Conservation (phyloP, 2,797 vertebrate genomes). For the Antrozous pallidus region DNA sequence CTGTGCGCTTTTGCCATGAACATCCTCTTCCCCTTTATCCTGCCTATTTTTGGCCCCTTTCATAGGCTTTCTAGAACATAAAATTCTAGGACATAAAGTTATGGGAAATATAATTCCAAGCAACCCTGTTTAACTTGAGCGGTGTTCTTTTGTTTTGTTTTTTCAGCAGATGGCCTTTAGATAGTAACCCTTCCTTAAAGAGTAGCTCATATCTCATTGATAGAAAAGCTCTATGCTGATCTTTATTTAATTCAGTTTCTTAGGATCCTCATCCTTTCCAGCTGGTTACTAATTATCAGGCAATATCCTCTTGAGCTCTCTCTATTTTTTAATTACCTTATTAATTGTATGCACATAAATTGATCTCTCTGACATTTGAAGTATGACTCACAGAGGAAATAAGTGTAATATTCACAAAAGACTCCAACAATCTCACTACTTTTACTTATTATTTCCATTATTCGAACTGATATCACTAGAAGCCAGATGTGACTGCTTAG, state of each 20-base stretch:
- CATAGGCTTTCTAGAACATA: not conserved
- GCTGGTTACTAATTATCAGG: constrained; percentile 49
- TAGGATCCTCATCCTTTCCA: constrained; percentile 29
- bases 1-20: not conserved
- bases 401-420: constrained; percentile 47
- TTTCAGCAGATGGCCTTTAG: not conserved
- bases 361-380: constrained; percentile 69
- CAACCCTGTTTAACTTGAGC: not conserved
- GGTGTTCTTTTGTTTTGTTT: not conserved
- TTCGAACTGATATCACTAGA: constrained; percentile 42
- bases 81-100: not conserved
- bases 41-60: not conserved
- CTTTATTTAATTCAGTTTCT: constrained; percentile 48
- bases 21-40: not conserved
- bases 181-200: not conserved
- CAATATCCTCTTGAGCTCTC: constrained; percentile 47
- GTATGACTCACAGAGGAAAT: constrained; percentile 61
- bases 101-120: not conserved
- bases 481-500: constrained; percentile 41
- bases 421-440: not conserved
- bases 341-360: constrained; percentile 70
- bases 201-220: constrained; percentile 16
- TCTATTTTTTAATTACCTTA: constrained; percentile 67
- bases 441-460: constrained; percentile 55
- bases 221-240: not conserved